Percentiles rank a stretch among this genome's conserved stretches.
Conservation (phyloP, 2,888 invertebrate genomes). For the Hypselothyrea guttata region DNA sequence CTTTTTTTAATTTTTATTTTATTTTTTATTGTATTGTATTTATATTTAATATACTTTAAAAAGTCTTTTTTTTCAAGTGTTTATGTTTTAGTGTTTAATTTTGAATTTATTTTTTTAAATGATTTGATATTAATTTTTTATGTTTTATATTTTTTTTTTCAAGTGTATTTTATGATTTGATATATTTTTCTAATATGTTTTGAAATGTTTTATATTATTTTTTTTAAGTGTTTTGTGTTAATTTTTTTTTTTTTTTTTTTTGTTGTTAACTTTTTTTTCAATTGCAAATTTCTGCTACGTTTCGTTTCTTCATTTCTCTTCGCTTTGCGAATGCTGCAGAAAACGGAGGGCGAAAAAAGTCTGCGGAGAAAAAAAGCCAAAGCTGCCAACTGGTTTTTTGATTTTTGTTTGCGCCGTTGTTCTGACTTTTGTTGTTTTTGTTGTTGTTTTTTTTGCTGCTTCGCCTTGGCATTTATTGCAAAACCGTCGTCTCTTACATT, state of each 20-base stretch:
- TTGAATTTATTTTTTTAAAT: too few species aligned
- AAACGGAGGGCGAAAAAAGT: slow-evolving; percentile 27
- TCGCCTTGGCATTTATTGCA: slow-evolving; percentile 43
- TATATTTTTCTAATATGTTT: too few species aligned
- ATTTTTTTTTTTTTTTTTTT: too few species aligned
- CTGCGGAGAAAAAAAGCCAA: slow-evolving; percentile 28
- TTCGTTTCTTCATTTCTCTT: slow-evolving; percentile 34
- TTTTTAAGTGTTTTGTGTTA: too few species aligned
- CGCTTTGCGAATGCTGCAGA: slow-evolving; percentile 25
- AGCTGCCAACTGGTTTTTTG: slow-evolving; percentile 63
- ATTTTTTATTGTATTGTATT: too few species aligned
- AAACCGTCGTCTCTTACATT: slow-evolving; percentile 37
- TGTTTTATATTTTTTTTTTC: too few species aligned
- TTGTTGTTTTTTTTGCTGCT: slow-evolving; percentile 36
- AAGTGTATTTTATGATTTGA: too few species aligned
- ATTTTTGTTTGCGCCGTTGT: slow-evolving; percentile 45
- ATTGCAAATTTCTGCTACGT: slow-evolving; percentile 31
- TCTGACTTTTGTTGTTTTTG: slow-evolving; percentile 10
- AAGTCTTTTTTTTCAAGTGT: too few species aligned
- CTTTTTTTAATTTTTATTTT: slow-evolving; percentile 17
- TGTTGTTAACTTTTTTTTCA: slow-evolving; percentile 13
- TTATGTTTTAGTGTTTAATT: too few species aligned
- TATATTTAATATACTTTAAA: too few species aligned
- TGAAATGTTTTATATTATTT: too few species aligned
- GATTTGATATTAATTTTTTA: too few species aligned